These are phyloP conservation scores for Nasonia giraulti DNA, from an alignment of 1,140 invertebrate genomes.

Conservation along the genomic window DNA sequence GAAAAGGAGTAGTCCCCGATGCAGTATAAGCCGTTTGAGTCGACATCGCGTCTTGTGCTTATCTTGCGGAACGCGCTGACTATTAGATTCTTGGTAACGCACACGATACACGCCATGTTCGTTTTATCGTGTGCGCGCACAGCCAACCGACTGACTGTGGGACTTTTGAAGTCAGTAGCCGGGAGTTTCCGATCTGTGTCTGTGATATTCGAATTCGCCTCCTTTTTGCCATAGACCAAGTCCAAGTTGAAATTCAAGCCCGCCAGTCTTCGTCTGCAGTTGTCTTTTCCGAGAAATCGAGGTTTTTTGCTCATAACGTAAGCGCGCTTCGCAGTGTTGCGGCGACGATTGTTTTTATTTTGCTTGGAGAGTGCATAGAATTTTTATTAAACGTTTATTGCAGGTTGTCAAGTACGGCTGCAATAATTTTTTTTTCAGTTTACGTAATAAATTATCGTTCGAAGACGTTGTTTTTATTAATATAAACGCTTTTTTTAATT, in stretches of 20 bases:
- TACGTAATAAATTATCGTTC: background rate
- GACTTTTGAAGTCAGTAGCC: slow-evolving; percentile 26
- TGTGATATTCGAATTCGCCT: slow-evolving; percentile 37
- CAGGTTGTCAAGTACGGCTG: background rate
- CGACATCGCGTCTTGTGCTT: slow-evolving; percentile 46
- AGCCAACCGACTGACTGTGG: slow-evolving; percentile 27
- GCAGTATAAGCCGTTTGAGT: slow-evolving; percentile 9
- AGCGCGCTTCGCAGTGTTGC: background rate
- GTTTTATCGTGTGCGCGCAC: slow-evolving; percentile 52
- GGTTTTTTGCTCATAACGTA: background rate
- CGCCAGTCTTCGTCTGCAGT: background rate
- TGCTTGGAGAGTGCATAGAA: too few species aligned
- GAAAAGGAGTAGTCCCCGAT: slow-evolving; percentile 31
- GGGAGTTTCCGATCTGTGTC: too few species aligned
- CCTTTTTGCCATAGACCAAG: slow-evolving; percentile 38
- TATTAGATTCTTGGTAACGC: slow-evolving; percentile 63
- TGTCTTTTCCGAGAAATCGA: background rate
- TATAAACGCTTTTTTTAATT: too few species aligned
- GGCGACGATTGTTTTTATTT: too few species aligned
- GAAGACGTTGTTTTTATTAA: too few species aligned
- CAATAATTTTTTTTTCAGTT: background rate
- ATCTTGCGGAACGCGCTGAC: slow-evolving; percentile 58
- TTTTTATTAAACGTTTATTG: too few species aligned
- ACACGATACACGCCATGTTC: slow-evolving; percentile 60
- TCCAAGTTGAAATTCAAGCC: slow-evolving; percentile 51